Conservation (phyloP, 2,888 invertebrate species). For the Cryptocheilus praepositus region DNA sequence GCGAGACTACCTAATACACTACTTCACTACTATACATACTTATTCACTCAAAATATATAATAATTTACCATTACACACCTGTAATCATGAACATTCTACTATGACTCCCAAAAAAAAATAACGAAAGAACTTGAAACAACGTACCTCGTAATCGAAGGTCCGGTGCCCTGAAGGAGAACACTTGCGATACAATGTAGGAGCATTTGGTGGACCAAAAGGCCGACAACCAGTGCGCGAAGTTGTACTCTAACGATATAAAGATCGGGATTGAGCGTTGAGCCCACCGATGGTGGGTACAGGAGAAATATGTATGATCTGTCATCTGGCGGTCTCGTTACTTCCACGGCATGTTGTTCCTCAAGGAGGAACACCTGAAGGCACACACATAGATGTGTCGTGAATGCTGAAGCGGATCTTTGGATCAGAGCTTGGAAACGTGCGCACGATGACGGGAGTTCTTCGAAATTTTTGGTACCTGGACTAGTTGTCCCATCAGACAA, state of each 20-base stretch:
- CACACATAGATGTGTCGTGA: constrained; percentile 9
- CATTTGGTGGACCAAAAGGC: constrained; percentile 94
- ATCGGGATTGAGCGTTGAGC: constrained; percentile 84
- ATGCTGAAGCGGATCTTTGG: background rate
- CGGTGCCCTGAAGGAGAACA: constrained; percentile 86
- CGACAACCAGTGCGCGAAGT: constrained; percentile 90
- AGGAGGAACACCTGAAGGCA: constrained; percentile 78
- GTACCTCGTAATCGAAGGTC: constrained; percentile 79
- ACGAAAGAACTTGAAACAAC: background rate
- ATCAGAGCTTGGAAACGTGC: background rate
- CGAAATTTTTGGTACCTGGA: background rate
- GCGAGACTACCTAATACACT: too few species aligned
- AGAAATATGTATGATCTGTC: constrained; percentile 93
- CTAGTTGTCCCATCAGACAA: too few species aligned
- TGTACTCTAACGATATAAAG: constrained; percentile 90
- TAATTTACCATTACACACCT: too few species aligned
- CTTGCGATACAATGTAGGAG: constrained; percentile 93
- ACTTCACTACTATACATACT: too few species aligned
- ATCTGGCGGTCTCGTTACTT: constrained; percentile 76
- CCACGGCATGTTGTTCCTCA: constrained; percentile 77
- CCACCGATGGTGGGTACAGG: constrained; percentile 86
- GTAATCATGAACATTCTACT: too few species aligned
- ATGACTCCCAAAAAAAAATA: background rate
- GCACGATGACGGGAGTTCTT: constrained; percentile 23
- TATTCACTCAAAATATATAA: too few species aligned